Evolutionary conservation across 2,888 invertebrate genomes (phyloP), one percentile per base, ranked within the genome.

Genomic region (Nebria salina): DNA sequence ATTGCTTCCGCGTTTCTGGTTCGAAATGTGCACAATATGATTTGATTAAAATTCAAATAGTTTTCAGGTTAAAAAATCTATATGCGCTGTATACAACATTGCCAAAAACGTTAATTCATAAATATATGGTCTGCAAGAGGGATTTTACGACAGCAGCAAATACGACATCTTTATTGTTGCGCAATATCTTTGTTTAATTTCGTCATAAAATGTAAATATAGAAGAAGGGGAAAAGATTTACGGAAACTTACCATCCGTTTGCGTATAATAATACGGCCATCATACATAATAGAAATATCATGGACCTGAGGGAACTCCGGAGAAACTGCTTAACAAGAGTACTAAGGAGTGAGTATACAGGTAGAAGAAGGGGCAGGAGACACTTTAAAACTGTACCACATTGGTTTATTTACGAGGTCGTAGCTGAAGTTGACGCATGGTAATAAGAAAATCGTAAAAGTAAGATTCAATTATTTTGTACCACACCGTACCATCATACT

Each of bases 131-230:
- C 5, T 68, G 73, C 25, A 65, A 65, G 78, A 25, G 54, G 70
- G 79, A 43, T 80, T 80, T 78, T 80, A 80, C 75, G 80, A 80
- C 75, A 43, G 75, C 80, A 72, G 66, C 34, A 80, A 80, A 80
- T 75, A 54, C 54, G 54, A 80, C 80, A 80, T 70, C 75, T 80
- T 80, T 80, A 80, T 80, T 75, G 80, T 75, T 70, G 54, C 75
- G 80, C 80, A 80, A 80, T 80, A 80, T 80, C 80, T 80, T 75
- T 80, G 75, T 70, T 80, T 80, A 80, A 80, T 80, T 80, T 65
- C 75, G n/a, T 80, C 80, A 74, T 80, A 80, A 80, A 80, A 80
- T 80, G 80, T 75, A 80, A 80, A 80, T 80, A 75, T 80, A 80
- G 75, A 80, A 75, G 54, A 54, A 54, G 78, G 80, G 73, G 73